Percentiles rank a stretch among this genome's conserved stretches.
Evolutionary conservation across 2,888 invertebrate genomes (phyloP).

Genomic region (Volucella inflata): DNA sequence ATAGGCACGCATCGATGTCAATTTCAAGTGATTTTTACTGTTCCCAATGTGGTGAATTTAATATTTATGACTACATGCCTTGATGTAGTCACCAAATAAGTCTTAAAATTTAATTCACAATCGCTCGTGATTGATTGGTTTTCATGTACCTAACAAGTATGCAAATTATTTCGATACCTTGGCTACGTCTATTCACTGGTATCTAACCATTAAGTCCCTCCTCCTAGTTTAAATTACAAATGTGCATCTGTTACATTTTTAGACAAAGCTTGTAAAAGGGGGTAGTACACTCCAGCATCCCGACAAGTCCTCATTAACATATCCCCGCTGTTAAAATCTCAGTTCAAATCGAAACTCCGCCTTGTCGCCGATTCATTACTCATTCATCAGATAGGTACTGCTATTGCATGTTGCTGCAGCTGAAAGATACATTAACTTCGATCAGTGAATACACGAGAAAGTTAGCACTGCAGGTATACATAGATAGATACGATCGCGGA

Average conservation of each 20-base stretch:
- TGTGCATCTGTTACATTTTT: background rate
- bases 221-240: constrained; percentile 43
- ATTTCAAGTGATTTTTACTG: constrained; percentile 9
- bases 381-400: constrained; percentile 71
- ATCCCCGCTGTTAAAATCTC: constrained; percentile 48
- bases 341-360: constrained; percentile 55
- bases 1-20: background rate
- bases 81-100: background rate
- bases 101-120: background rate
- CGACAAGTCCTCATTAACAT: constrained; percentile 62
- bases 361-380: constrained; percentile 69
- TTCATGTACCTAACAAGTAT: constrained; percentile 6
- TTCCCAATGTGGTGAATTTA: constrained; percentile 1
- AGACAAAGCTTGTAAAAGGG: background rate
- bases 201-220: constrained; percentile 40
- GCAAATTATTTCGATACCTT: constrained; percentile 25
- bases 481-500: constrained; percentile 15
- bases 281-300: constrained; percentile 37
- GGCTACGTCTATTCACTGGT: background rate
- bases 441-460: constrained; percentile 39
- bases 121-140: constrained; percentile 27
- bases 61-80: constrained; percentile 24
- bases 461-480: constrained; percentile 18
- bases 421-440: constrained; percentile 29
- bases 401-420: constrained; percentile 22